Evolutionary conservation across 1,140 invertebrate species (phyloP).

Genomic region (Papilio machaon): DNA sequence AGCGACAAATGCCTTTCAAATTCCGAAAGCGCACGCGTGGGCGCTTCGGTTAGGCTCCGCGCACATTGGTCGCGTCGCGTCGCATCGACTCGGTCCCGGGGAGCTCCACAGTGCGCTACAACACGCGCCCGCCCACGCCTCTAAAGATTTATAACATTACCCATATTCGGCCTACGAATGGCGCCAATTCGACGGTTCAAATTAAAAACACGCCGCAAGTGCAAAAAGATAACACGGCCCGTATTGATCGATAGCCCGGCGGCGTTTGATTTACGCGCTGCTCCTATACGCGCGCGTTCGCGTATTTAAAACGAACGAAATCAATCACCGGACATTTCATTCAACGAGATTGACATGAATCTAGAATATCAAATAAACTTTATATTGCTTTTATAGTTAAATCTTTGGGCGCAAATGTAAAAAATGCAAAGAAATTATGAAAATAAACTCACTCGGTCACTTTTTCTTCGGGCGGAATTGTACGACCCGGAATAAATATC

Average conservation of each 20-base stretch:
- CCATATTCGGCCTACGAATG: constrained; percentile 78
- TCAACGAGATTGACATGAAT: constrained; percentile 18
- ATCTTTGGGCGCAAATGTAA: background rate
- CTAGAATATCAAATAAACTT: background rate
- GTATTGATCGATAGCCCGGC: constrained; percentile 67
- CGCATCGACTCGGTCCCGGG: constrained; percentile 65
- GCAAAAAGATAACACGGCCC: constrained; percentile 70
- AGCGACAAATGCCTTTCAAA: constrained; percentile 79
- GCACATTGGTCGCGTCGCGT: constrained; percentile 56
- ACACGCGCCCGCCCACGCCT: constrained; percentile 51
- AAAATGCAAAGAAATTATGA: constrained; percentile 7
- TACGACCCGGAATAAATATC: constrained; percentile 70
- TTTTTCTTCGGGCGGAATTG: constrained; percentile 63
- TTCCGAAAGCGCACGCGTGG: constrained; percentile 73
- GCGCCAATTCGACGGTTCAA: constrained; percentile 78
- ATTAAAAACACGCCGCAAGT: constrained; percentile 74
- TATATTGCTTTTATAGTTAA: constrained; percentile 13
- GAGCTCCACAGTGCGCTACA: constrained; percentile 44
- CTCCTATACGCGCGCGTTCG: constrained; percentile 44
- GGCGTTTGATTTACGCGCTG: constrained; percentile 65
- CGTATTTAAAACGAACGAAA: constrained; percentile 36
- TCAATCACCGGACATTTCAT: constrained; percentile 41
- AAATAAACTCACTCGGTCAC: constrained; percentile 64
- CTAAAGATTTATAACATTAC: constrained; percentile 79
- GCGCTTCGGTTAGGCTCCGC: constrained; percentile 61